Conservation (phyloP, 2,113 vertebrate genomes). For the Hirundichthys speculiger region DNA sequence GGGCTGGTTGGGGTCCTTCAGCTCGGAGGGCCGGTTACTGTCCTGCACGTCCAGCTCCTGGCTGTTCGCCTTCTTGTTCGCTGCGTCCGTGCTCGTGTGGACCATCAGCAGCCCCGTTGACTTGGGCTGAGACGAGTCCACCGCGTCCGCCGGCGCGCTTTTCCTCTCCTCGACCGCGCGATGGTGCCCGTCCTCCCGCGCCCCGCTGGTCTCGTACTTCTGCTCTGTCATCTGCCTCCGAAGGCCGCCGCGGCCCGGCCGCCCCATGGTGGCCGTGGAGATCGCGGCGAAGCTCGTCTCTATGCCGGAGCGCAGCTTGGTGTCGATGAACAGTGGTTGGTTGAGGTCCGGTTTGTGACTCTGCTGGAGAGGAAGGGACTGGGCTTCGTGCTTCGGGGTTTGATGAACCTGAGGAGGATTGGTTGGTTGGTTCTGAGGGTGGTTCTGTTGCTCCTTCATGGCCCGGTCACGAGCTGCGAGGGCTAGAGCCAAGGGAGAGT, state of each 20-base stretch:
- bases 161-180: conserved; percentile 84
- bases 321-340: conserved; percentile 96
- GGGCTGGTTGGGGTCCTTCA: conserved; percentile 81
- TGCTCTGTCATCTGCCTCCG: conserved; percentile 89
- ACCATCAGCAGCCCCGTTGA: conserved; percentile 94
- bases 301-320: conserved; percentile 89
- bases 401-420: conserved; percentile 79
- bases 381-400: conserved; percentile 84
- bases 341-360: conserved; percentile 91
- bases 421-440: conserved; percentile 63
- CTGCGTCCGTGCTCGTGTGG: conserved; percentile 84
- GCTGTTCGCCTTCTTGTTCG: conserved; percentile 55
- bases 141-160: conserved; percentile 83
- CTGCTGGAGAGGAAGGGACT: conserved; percentile 69
- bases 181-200: conserved; percentile 81
- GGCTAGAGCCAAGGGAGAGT: conserved; percentile 91
- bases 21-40: conserved; percentile 70
- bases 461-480: conserved; percentile 93
- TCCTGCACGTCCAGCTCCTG: conserved; percentile 72
- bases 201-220: conserved; percentile 85
- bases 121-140: conserved; percentile 88
- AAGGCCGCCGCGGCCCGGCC: conserved; percentile 80
- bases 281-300: conserved; percentile 83
- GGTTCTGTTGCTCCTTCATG: conserved; percentile 90
- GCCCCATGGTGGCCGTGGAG: conserved; percentile 77